Evolutionary conservation across 2,888 invertebrate genomes (phyloP), one percentile per base, ranked within the genome.

Genomic region (Latrodectus elegans): DNA sequence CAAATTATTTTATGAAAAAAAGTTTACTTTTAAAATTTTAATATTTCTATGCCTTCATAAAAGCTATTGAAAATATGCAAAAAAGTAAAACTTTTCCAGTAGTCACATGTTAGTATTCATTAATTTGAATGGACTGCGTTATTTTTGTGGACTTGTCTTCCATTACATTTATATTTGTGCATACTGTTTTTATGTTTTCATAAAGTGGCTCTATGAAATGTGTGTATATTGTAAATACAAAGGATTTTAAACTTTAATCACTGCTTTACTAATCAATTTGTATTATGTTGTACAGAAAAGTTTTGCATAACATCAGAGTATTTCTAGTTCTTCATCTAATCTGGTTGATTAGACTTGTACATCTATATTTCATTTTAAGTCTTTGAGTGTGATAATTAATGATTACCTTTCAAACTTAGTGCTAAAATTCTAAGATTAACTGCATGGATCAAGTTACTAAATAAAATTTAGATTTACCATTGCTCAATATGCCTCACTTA

Each of bases 371-470:
- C 72, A 10, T 77, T 82, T 71, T 67, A 65, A 81, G 22, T 38
- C 38, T 38, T 38, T 81, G 80, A 67, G 72, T 78, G 84, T 77
- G 77, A 81, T 53, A 77, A 60, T 64, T 72, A 38, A 68, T 26
- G 71, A 64, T 38, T 60, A 72, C 71, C 72, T 81, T 73, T 75
- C 53, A 70, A 79, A 68, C 75, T 53, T 85, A 85, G 84, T 70
- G 79, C 79, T 83, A 68, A 74, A 82, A 53, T 64, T 78, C 53
- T 84, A 70, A 26, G 38, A 74, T 79, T 79, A 84, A 84, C 76
- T 85, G 84, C 84, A 85, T 85, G 84, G 84, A 85, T 79, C 70
- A 85, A 85, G 84, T 85, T 85, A 85, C 84, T 85, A 85, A 85
- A 85, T 85, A 85, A 85, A 85, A 85, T 52, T 79, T 85, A 77